Base-by-base conservation (phyloP, 2,888 invertebrate species). In the Capitulum mitella region DNA sequence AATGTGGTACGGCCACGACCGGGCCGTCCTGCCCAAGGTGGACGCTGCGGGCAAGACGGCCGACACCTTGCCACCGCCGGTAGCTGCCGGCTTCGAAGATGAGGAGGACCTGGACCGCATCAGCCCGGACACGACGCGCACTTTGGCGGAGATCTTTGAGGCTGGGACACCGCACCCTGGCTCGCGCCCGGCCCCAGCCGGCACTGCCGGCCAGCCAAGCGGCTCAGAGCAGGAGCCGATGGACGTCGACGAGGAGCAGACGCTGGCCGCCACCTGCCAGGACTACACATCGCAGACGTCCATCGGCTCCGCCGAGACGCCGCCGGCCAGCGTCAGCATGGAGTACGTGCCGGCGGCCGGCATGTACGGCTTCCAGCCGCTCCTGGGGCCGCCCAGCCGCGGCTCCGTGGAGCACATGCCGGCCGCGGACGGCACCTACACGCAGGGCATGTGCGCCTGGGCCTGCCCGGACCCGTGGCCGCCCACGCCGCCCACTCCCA, bases 311-410 rank as follows among this genome's bases (percentile, higher is more conserved):
- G 34, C 19, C 0, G 64, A 32, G 34, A 64, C 64, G 1, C 61
- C 64, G 32, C 64, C 32, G 19, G 64, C 64, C 34, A 32, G 32
- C 19, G 16, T 32, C 19, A 64, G 64, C 34, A 19, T 34, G 34
- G 64, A 64, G 64, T 64, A 64, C 19, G 29, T 34, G 19, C 64
- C 64, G 34, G 64, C 64, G 34, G 14, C 64, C 32, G 61, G 64
- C 19, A 64, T 64, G 64, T 64, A 64, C 34, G 64, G 64, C 64
- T 64, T 61, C 61, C 64, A 64, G 64, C 64, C 61, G 5, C 34
- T 3, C 19, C 19, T 64, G 16, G 64, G 64, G 2, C 61, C 64
- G 34, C 64, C 64, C 16, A 64, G 64, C 34, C 64, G 64, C 6
- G 64, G 64, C 34, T 64, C 64, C 10, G 32, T 64, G 34, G 64